Evolutionary conservation across 2,113 vertebrate species (phyloP).

Genomic region (Grammomys surdaster): DNA sequence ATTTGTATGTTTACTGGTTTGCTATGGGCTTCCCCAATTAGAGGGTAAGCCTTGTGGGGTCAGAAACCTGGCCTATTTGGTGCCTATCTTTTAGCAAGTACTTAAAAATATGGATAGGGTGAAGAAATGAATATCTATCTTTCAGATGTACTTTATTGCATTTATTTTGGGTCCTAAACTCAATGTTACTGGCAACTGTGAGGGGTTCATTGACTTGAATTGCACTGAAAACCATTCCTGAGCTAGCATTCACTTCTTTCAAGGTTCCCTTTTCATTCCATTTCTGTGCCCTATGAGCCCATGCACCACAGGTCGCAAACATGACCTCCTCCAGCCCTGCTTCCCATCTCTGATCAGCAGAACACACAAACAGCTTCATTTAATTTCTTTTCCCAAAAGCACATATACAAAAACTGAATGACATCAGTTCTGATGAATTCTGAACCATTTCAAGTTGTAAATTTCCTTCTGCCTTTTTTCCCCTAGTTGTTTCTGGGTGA

Average conservation of each 20-base stretch:
- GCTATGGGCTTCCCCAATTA: background rate
- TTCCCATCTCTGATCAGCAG: background rate
- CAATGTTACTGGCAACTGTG: background rate
- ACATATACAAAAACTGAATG: background rate
- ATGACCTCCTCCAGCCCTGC: background rate
- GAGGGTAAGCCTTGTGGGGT: background rate
- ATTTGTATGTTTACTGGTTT: background rate
- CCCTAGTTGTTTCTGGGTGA: constrained; percentile 24
- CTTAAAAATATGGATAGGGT: background rate
- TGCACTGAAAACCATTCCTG: background rate
- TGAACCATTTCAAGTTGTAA: background rate
- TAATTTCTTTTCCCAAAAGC: background rate
- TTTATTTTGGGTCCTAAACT: background rate
- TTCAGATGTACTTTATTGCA: background rate
- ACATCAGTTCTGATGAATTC: constrained; percentile 33
- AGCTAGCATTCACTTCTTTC: background rate
- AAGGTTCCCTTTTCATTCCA: background rate
- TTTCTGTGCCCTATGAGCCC: too few relatives aligned
- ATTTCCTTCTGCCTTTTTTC: constrained; percentile 26
- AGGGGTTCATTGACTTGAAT: background rate
- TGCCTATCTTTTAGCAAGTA: background rate
- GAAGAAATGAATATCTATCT: background rate
- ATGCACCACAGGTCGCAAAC: background rate
- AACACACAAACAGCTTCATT: background rate
- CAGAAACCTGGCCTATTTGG: background rate